Evolutionary conservation across 2,113 vertebrate genomes (phyloP), one percentile per base, ranked within the genome.

Genomic region (Oreamnos americanus): DNA sequence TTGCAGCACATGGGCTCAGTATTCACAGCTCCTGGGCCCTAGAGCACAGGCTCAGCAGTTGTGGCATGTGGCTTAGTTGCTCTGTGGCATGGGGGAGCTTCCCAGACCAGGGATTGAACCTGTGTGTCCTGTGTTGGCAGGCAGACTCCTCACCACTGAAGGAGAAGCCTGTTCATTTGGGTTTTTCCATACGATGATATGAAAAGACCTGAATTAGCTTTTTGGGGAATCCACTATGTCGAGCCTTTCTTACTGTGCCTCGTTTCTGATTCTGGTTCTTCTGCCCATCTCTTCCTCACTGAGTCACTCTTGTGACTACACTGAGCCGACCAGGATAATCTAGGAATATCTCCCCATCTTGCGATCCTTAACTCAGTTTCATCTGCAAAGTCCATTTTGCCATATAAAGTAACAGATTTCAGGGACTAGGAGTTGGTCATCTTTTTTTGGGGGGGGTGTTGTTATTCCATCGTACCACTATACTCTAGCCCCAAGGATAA

Each of bases 401-500:
- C 30, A n/a, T 21, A 8, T 53, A 51, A 33, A 84, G 58, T 53
- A 43, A 36, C 43, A 60, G 36, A 10, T 67, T 21, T 2, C 51
- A 60, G 36, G 47, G 67, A 28, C 28, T 45, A 51, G 51, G 57
- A 7, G 12, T 16, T 89, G 7, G 64, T 28, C 14, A 21, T n/a
- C 49, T 26, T 47, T 15, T 25, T 78, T 30, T 10, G 16, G 43
- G 14, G 12, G 7, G 43, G 13, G 0, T 7, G 7, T 2, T 11
- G 4, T 45, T 45, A 64, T 58, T 43, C 36, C 91, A 51, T 12
- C 6, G 67, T 55, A 5, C 30, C 47, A 23, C 23, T 49, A 4
- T 49, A 39, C 14, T 36, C 8, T 62, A 43, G 26, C 36, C 45
- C 30, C 13, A 45, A 49, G 21, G 30, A 3, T 36, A 55, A 55